These are phyloP conservation scores for Varecia variegata DNA, from an alignment of 2,797 vertebrate genomes.

Conservation along the genomic window DNA sequence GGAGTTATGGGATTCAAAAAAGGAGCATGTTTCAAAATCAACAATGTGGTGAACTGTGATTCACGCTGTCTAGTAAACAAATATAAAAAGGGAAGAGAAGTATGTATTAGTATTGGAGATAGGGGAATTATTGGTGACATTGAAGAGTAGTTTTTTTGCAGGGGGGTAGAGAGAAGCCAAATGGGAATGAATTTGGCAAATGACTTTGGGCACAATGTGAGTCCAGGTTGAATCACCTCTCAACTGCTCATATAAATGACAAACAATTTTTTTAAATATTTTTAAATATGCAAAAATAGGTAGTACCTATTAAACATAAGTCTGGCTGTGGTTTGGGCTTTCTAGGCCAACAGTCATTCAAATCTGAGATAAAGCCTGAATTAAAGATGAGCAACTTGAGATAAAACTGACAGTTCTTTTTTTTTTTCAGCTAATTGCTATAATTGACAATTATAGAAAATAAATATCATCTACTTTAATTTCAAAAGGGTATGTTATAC, in stretches of 20 bases:
- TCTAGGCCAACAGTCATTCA: background rate
- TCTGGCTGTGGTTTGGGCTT: background rate
- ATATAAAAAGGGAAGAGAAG: background rate
- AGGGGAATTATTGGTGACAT: background rate
- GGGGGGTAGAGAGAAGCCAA: background rate
- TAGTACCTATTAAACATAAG: background rate
- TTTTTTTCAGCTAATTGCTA: background rate
- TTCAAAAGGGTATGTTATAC: too few species aligned
- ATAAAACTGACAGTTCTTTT: background rate
- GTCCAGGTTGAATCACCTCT: background rate
- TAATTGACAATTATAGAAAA: conserved; percentile 10
- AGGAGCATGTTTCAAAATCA: background rate
- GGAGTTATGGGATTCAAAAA: background rate
- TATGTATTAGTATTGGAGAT: background rate
- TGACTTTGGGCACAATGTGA: background rate
- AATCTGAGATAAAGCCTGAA: background rate
- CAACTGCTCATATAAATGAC: background rate
- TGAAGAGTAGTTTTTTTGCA: background rate
- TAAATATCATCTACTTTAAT: background rate
- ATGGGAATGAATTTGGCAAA: background rate
- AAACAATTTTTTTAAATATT: too few species aligned
- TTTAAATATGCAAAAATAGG: background rate
- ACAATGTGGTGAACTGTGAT: background rate
- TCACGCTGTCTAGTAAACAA: background rate
- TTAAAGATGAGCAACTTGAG: conserved; percentile 29